Base-by-base conservation (phyloP, 1,140 invertebrate species). In the Telenomus remus region DNA sequence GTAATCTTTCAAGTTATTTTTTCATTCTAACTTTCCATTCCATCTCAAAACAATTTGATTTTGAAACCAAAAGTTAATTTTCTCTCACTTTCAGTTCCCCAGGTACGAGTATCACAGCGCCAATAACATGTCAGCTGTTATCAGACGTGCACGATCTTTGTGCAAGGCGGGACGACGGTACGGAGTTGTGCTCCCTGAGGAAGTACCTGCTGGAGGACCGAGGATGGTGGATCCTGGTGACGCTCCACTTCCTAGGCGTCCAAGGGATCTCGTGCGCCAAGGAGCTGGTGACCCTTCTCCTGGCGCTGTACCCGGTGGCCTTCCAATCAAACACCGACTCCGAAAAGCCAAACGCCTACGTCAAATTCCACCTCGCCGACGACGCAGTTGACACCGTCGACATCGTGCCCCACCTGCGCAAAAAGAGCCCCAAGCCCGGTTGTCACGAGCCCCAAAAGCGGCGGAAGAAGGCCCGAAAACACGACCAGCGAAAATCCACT, bases 81-180 rank as follows among this genome's bases (percentile, higher is more conserved):
- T 39, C 1, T 9, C 1, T 39, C 37, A 50, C n/a, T 51, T 78
- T 33, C 34, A 88, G 84, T 69, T 84, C 81, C 3, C 72, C 89
- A 83, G 82, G 88, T 83, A 54, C 81, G 79, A 78, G 89, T 63
- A 89, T 92, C 43, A 89, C 90, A 27, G 90, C 91, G 0, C 82
- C 91, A 48, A 88, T 92, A 19, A 89, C 90, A 1, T 91, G 91
- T 82, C 91, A 92, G 81, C 80, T 93, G 57, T 83, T 92, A 9
- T 90, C 90, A 37, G 91, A 91, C 56, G 89, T 93, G 11, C 91
- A 92, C 79, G 87, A 89, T 80, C 74, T 91, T 50, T 90, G 89
- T 83, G 79, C 47, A 8, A 65, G 35, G 12, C 44, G 80, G 74
- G 80, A 80, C 70, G 82, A 88, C 80, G 84, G 82, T 10, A 83